phyloP scores from a whole-genome alignment of 2,797 vertebrate species.

The Cygnus olor region DNA sequence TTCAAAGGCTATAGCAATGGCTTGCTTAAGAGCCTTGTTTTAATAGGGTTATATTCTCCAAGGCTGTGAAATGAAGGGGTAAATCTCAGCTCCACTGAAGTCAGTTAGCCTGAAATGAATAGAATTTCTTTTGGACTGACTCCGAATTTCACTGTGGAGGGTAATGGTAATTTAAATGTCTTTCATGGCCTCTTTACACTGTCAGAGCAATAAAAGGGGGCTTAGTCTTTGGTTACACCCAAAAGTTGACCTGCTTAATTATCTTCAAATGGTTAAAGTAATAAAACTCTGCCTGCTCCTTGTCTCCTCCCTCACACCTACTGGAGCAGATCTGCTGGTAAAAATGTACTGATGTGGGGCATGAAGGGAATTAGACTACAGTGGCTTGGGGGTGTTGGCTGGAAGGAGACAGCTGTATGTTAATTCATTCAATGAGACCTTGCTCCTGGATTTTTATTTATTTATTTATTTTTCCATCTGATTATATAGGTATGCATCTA shows the following conservation, averaged over 20 bases:
- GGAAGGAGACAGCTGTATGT: conserved; percentile 8
- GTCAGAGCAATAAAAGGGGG: conserved; percentile 51
- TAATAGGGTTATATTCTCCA: background rate
- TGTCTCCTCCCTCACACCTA: background rate
- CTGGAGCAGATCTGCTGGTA: background rate
- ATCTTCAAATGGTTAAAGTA: conserved; percentile 27
- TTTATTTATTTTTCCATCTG: background rate
- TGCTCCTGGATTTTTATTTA: background rate
- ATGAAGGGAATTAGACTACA: conserved; percentile 39
- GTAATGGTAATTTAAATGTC: conserved; percentile 28
- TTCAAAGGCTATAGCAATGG: background rate
- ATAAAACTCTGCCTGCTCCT: conserved; percentile 10
- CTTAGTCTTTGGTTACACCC: conserved; percentile 19
- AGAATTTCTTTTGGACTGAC: conserved; percentile 5
- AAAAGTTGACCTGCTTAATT: conserved; percentile 40
- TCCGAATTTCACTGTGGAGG: conserved; percentile 18
- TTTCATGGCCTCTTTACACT: conserved; percentile 39
- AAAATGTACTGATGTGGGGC: background rate
- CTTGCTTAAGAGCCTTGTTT: background rate
- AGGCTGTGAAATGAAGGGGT: background rate
- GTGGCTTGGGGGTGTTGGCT: conserved; percentile 19
- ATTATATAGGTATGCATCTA: conserved; percentile 20
- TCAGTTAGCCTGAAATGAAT: conserved; percentile 3
- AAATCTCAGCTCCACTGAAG: background rate
- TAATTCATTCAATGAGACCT: conserved; percentile 13